A percentile compares a stretch with the other conserved stretches of the same genome.
Conservation (phyloP, 2,888 invertebrate species). For the Drosophila diplacantha region DNA sequence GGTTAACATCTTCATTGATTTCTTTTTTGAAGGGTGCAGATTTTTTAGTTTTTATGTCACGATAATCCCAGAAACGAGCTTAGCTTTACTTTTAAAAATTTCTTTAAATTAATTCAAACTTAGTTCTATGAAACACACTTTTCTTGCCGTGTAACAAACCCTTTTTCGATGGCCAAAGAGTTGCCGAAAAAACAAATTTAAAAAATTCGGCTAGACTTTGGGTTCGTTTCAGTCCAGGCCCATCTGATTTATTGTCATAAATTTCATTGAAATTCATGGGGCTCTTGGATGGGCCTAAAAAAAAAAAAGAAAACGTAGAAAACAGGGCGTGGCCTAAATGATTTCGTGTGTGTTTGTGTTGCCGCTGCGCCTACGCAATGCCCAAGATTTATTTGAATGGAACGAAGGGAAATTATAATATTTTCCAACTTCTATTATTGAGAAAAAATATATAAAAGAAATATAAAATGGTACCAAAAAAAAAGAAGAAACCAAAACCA, state of each 20-base stretch:
- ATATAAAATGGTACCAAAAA: constrained; percentile 21
- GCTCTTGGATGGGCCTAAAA: constrained; percentile 27
- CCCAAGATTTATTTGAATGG: constrained; percentile 54
- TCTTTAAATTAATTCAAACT: neutral
- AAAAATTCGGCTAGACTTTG: constrained; percentile 24
- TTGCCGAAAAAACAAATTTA: constrained; percentile 21
- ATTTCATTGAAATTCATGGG: constrained; percentile 68
- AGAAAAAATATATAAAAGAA: constrained; percentile 22
- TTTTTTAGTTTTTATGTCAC: too few species aligned
- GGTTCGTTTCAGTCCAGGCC: constrained; percentile 16
- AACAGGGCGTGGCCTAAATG: constrained; percentile 61
- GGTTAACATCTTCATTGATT: too few species aligned
- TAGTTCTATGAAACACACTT: neutral
- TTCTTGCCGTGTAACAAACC: constrained; percentile 8
- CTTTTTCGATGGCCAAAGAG: constrained; percentile 11
- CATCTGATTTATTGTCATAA: constrained; percentile 65
- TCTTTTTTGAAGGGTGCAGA: too few species aligned
- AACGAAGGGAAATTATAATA: constrained; percentile 65
- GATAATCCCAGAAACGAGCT: too few species aligned
- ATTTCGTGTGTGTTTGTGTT: constrained; percentile 60
- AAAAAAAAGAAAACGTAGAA: constrained; percentile 18
- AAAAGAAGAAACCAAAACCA: constrained; percentile 45
- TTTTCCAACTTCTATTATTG: constrained; percentile 40
- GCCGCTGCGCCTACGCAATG: constrained; percentile 66
- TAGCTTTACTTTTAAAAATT: neutral